phyloP scores from a whole-genome alignment of 2,888 invertebrate genomes.

The Drosophila anceps region DNA sequence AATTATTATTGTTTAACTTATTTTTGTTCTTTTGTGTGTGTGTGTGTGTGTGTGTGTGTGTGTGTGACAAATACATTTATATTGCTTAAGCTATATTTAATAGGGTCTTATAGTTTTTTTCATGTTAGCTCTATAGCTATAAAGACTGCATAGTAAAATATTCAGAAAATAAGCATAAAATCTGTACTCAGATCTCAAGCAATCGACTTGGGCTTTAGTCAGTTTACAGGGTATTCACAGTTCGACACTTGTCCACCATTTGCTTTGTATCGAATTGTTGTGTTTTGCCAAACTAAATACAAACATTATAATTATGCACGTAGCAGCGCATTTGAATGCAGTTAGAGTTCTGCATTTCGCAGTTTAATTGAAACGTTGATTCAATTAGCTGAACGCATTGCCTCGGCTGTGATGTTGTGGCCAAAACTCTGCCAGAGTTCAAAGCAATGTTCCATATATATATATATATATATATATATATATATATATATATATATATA shows the following conservation, averaged over 20 bases:
- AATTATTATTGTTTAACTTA: slow-evolving; percentile 28
- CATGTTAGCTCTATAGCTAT: not conserved
- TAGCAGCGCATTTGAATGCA: slow-evolving; percentile 26
- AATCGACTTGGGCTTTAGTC: too few relatives aligned
- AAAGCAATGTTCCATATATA: not conserved
- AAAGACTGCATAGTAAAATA: not conserved
- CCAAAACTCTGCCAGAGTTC: slow-evolving; percentile 15
- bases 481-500: too few relatives aligned
- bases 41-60: too few relatives aligned
- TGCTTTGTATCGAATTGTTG: not conserved
- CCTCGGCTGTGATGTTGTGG: slow-evolving; percentile 24
- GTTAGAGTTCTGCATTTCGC: slow-evolving; percentile 7
- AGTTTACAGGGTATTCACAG: not conserved
- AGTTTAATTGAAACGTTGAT: slow-evolving; percentile 35
- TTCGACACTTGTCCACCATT: not conserved
- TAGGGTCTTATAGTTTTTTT: not conserved
- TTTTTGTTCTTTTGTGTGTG: slow-evolving; percentile 1
- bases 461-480: not conserved
- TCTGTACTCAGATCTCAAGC: not conserved
- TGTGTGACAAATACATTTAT: slow-evolving; percentile 18
- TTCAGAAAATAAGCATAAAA: not conserved
- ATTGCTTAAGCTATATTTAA: not conserved
- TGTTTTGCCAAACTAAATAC: slow-evolving; percentile 13
- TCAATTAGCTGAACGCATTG: slow-evolving; percentile 43
- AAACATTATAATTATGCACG: slow-evolving; percentile 33